Evolutionary conservation across 2,797 vertebrate genomes (phyloP).

Genomic region (Hipposideros larvatus): DNA sequence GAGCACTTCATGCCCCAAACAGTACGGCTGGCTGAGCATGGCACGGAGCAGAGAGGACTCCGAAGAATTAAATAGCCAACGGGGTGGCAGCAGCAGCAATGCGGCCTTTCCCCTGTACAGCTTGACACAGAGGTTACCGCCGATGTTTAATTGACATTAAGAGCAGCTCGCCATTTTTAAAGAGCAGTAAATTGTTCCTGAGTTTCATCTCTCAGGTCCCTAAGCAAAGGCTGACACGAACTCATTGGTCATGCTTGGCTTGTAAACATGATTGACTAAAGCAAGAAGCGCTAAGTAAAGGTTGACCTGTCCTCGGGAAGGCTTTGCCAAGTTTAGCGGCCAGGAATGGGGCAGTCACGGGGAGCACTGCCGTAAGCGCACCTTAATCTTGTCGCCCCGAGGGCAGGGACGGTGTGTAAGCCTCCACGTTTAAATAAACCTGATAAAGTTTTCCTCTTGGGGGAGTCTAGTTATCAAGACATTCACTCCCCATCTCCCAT

Average conservation of each 20-base stretch:
- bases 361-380: fast-evolving
- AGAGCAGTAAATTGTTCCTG: background rate
- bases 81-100: background rate
- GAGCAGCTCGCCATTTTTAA: background rate
- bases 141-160: background rate
- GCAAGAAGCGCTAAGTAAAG: background rate
- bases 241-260: background rate
- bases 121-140: background rate
- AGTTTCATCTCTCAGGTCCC: background rate
- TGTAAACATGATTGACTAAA: background rate
- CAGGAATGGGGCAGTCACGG: background rate
- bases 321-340: fast-evolving
- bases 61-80: background rate
- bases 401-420: fast-evolving
- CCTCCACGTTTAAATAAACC: background rate
- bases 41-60: background rate
- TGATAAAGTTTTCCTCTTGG: background rate
- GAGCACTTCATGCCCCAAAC: background rate
- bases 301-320: background rate
- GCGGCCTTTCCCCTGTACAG: background rate
- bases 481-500: fast-evolving
- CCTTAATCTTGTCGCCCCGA: background rate
- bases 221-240: background rate
- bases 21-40: background rate
- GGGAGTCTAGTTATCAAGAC: background rate